These are phyloP conservation scores for Cairina moschata DNA, from an alignment of 2,113 vertebrate genomes.

Conservation along the genomic window DNA sequence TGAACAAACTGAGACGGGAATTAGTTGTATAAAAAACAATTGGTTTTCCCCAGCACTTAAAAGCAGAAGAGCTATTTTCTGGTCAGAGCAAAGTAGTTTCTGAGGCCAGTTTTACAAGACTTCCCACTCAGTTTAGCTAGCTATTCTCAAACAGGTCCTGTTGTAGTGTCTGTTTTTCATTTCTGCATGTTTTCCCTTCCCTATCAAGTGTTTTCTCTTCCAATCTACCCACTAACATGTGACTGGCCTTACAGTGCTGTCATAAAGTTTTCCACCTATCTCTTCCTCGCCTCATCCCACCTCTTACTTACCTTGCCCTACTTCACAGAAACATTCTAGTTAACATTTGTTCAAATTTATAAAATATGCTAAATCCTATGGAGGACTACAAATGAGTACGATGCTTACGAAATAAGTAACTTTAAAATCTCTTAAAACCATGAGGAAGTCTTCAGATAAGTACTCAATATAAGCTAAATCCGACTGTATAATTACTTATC, in stretches of 20 bases:
- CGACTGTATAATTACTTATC: background rate
- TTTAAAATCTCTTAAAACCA: background rate
- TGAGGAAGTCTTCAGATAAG: background rate
- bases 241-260: background rate
- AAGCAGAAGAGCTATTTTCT: slow-evolving; percentile 3
- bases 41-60: background rate
- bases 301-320: background rate
- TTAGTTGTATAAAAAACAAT: background rate
- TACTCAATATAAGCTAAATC: background rate
- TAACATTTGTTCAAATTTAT: background rate
- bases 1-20: background rate
- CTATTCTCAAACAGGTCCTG: background rate
- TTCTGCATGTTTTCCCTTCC: background rate
- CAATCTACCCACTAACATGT: background rate
- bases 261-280: background rate
- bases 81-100: background rate
- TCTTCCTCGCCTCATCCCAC: background rate
- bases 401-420: background rate
- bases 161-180: background rate
- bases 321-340: background rate
- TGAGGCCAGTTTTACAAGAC: background rate
- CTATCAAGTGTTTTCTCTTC: background rate
- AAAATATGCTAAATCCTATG: background rate
- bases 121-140: background rate
- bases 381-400: background rate